phyloP scores from a whole-genome alignment of 2,888 invertebrate species.

The Blastobasis lacticolella region DNA sequence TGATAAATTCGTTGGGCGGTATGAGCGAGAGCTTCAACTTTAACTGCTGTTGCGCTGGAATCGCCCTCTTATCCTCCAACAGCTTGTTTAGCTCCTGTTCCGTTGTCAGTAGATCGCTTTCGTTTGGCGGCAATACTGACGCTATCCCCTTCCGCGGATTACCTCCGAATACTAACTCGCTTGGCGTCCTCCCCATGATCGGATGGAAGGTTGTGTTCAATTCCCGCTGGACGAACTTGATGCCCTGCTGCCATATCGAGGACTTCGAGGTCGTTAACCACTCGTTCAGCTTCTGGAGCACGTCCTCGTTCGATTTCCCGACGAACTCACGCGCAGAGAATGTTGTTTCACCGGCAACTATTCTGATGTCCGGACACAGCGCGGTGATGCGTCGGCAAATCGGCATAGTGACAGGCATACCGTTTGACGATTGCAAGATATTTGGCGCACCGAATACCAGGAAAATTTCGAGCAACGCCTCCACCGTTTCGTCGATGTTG shows the following conservation, averaged over 20 bases:
- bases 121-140: conserved; percentile 22
- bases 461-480: conserved; percentile 38
- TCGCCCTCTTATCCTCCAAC: conserved; percentile 22
- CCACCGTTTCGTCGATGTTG: conserved; percentile 31
- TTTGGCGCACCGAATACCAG: conserved; percentile 45
- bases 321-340: conserved; percentile 20
- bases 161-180: conserved; percentile 32
- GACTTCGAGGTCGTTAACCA: conserved; percentile 33
- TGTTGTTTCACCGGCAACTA: conserved; percentile 26
- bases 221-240: conserved; percentile 38
- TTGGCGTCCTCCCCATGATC: conserved; percentile 33
- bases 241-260: conserved; percentile 39
- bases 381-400: conserved; percentile 34
- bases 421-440: conserved; percentile 45
- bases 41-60: conserved; percentile 20
- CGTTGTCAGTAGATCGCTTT: conserved; percentile 29
- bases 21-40: conserved; percentile 34
- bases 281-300: conserved; percentile 32
- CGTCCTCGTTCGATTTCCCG: conserved; percentile 38
- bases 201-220: conserved; percentile 36
- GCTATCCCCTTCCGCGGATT: conserved; percentile 33
- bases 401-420: conserved; percentile 29
- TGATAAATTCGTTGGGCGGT: conserved; percentile 32
- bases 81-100: conserved; percentile 30
- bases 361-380: conserved; percentile 30